These are phyloP conservation scores for Cololabis saira DNA, from an alignment of 2,113 vertebrate genomes.

Conservation along the genomic window DNA sequence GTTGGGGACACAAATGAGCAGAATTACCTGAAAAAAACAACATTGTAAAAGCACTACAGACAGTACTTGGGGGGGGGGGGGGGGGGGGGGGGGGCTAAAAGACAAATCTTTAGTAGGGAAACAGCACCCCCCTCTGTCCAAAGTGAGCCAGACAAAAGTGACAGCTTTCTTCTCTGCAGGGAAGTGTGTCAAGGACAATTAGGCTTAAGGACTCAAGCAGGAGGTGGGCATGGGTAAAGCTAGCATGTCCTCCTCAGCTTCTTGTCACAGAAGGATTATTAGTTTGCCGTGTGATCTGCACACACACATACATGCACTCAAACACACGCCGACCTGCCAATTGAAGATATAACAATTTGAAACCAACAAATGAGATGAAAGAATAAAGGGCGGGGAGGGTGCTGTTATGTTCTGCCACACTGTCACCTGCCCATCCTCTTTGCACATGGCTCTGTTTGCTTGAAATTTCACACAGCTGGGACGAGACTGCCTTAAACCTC, in stretches of 20 bases:
- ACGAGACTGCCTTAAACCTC: constrained; percentile 83
- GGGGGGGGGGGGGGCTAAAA: too few species aligned
- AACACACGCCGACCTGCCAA: constrained; percentile 47
- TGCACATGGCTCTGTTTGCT: constrained; percentile 72
- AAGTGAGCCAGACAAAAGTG: constrained; percentile 13
- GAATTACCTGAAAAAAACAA: constrained; percentile 40
- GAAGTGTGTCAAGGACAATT: constrained; percentile 54
- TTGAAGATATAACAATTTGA: constrained; percentile 49
- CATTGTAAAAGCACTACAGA: not conserved
- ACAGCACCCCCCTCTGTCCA: constrained; percentile 65
- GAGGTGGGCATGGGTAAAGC: constrained; percentile 47
- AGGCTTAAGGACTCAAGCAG: constrained; percentile 53
- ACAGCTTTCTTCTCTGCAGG: constrained; percentile 4
- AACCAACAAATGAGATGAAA: constrained; percentile 36
- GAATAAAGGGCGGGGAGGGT: constrained; percentile 42
- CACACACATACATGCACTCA: constrained; percentile 42
- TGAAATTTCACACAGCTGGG: constrained; percentile 78
- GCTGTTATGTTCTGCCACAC: constrained; percentile 16
- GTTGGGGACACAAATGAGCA: constrained; percentile 30
- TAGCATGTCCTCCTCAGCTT: constrained; percentile 59
- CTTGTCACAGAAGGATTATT: constrained; percentile 52
- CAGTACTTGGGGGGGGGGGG: too few species aligned
- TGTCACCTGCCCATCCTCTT: constrained; percentile 58
- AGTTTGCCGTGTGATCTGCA: constrained; percentile 37
- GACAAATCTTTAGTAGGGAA: too few species aligned